phyloP scores from a whole-genome alignment of 2,797 vertebrate species.

The Leptatherina wallacei region DNA sequence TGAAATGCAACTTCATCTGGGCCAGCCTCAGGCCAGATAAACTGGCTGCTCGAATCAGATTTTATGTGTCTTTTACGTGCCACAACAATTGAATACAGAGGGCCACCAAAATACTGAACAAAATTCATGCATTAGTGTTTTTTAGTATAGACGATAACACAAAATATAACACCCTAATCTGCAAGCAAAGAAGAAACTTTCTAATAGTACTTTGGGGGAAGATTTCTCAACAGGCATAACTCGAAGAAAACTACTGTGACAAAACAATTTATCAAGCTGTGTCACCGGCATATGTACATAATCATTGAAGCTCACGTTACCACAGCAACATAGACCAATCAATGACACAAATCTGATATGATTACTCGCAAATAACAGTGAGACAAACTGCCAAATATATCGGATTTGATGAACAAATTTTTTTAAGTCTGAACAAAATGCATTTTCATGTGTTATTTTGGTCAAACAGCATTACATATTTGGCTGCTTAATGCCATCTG shows the following conservation, averaged over 20 bases:
- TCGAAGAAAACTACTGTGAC: conserved; percentile 1
- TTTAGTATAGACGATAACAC: neutral
- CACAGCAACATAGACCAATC: neutral
- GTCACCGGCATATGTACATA: neutral
- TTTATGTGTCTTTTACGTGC: neutral
- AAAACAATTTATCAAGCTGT: conserved; percentile 2
- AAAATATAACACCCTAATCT: neutral
- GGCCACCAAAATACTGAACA: neutral
- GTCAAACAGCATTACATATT: conserved; percentile 30
- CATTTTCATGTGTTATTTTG: neutral
- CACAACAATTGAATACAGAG: neutral
- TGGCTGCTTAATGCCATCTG: conserved; percentile 28
- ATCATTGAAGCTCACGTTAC: neutral
- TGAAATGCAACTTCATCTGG: neutral
- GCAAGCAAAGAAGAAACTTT: neutral
- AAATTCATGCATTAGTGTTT: neutral
- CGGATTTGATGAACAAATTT: neutral
- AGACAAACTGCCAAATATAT: neutral
- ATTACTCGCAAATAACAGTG: neutral
- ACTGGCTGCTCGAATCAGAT: neutral
- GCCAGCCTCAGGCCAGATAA: neutral
- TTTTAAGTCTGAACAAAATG: neutral
- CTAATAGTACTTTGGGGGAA: neutral
- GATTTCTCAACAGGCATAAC: neutral
- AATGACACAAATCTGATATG: neutral